Conservation (phyloP, 2,888 invertebrate species). For the Rhyacophila evoluta region DNA sequence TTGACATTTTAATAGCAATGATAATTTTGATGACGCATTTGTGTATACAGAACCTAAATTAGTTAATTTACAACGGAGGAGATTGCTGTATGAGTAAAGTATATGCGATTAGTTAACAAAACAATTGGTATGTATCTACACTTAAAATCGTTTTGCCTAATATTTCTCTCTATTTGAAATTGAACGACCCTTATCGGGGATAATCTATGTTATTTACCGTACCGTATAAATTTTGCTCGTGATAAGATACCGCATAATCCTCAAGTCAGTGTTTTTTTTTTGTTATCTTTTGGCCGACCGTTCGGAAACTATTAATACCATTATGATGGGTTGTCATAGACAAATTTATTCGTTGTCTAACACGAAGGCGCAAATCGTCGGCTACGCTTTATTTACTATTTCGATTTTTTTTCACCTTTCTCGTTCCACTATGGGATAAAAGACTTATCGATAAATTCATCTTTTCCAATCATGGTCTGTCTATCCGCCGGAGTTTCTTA, state of each 20-base stretch:
- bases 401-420: not conserved
- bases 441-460: not conserved
- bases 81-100: no score
- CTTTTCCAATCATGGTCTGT: not conserved
- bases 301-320: not conserved
- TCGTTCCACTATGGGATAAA: not conserved
- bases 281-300: not conserved
- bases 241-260: not conserved
- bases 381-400: not conserved
- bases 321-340: not conserved
- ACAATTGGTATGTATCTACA: no score
- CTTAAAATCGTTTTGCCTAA: no score
- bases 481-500: not conserved
- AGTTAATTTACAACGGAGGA: no score
- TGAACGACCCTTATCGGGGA: no score
- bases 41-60: no score
- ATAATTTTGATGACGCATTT: no score
- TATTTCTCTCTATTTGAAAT: no score
- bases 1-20: no score
- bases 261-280: not conserved
- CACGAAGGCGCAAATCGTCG: not conserved
- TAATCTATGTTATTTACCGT: not conserved
- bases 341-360: constrained; percentile 1
- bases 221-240: not conserved
- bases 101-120: no score